Evolutionary conservation across 1,140 invertebrate genomes (phyloP), one percentile per base, ranked within the genome.

Genomic region (Tachypleus tridentatus): DNA sequence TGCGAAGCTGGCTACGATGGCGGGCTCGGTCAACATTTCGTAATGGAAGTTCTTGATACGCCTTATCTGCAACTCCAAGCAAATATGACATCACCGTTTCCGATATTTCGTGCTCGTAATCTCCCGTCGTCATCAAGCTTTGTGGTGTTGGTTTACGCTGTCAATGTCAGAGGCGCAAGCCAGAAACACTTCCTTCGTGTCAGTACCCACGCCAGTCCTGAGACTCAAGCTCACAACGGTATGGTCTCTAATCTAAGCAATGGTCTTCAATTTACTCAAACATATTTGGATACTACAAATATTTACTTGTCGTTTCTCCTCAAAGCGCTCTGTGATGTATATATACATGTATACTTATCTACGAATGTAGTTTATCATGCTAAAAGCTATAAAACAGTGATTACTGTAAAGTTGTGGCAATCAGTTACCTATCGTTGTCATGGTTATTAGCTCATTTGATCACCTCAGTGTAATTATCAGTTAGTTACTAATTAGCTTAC

Each of bases 1-100:
- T 91, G 88, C 73, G 78, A 83, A 0, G 87, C 89, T 75, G 88
- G 87, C 10, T 91, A 91, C 74, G 88, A 93, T 69, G 89, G 89
- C 4, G 91, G 89, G 0, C 78, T 93, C 5, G 80, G 82, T 49
- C 89, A 93, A 74, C 82, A 84, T 58, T 93, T 92, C 76, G 78
- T 86, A 51, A 77, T 92, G 61, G 89, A 93, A 75, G 87, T 88
- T 3, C 83, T 84, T 29, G 81, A 84, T 74, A 80, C 72, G 66
- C 75, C 79, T 58, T 72, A 81, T 47, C 78, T 72, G 61, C 9
- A 50, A 47, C 51, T 69, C 4, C 63, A 61, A 10, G 62, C 61
- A 11, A 69, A 71, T 48, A 62, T 64, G 4, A 67, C 67, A 3
- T 57, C 64, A 6, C 60, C 62, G n/a, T 64, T 64, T n/a, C 62